Conservation (phyloP, 2,797 vertebrate species). For the Sebastes reedi region DNA sequence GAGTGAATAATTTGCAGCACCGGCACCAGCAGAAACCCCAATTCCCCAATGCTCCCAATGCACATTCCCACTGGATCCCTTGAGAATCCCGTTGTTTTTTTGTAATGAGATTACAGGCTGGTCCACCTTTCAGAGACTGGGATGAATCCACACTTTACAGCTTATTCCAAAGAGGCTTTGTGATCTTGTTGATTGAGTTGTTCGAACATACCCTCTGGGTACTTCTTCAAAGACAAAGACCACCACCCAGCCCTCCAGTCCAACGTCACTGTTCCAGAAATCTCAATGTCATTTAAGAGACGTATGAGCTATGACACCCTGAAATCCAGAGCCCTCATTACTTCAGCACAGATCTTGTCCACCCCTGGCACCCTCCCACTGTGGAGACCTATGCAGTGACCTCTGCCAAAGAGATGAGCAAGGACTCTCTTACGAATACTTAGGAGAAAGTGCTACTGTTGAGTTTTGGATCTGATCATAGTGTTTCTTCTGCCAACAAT, state of each 20-base stretch:
- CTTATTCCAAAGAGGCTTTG: conserved; percentile 3
- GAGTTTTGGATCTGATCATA: not conserved
- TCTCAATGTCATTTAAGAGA: conserved; percentile 42
- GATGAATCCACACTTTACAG: not conserved
- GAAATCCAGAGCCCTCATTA: conserved; percentile 64
- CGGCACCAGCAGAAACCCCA: not conserved
- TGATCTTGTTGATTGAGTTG: conserved; percentile 15
- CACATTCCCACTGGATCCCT: not conserved
- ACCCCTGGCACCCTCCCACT: conserved; percentile 48
- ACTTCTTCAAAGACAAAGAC: conserved; percentile 19
- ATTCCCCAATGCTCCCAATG: not conserved
- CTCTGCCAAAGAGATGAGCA: conserved; percentile 33
- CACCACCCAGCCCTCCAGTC: conserved; percentile 14
- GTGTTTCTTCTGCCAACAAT: not conserved
- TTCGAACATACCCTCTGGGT: not conserved
- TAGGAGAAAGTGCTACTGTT: not conserved
- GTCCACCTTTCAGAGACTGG: not conserved
- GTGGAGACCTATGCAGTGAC: conserved; percentile 14
- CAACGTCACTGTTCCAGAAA: conserved; percentile 29
- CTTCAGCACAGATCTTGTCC: conserved; percentile 68
- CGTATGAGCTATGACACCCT: conserved; percentile 46
- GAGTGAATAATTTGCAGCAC: conserved; percentile 1
- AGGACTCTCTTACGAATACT: not conserved
- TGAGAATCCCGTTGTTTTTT: not conserved
- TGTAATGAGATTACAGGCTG: not conserved